These are phyloP conservation scores for Antechinus stuartii DNA, from an alignment of 2,113 vertebrate species.

Conservation along the genomic window DNA sequence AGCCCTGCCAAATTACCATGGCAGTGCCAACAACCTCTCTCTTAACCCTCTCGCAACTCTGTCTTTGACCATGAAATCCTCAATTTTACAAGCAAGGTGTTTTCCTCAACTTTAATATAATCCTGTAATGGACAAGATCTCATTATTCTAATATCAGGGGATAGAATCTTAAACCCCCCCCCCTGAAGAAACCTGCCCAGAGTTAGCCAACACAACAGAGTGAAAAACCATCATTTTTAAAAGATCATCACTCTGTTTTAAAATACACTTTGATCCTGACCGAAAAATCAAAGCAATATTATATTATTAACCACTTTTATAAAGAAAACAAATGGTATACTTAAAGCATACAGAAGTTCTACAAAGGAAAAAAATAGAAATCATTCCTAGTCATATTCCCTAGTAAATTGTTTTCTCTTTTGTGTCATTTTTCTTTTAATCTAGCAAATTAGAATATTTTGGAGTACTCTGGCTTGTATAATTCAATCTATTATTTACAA, in stretches of 20 bases:
- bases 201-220: slow-evolving; percentile 11
- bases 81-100: slow-evolving; percentile 38
- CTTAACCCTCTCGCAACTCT: not conserved
- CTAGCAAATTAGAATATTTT: not conserved
- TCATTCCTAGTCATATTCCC: not conserved
- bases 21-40: not conserved
- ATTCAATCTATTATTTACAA: not conserved
- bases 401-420: not conserved
- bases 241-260: not conserved
- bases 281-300: not conserved
- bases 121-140: slow-evolving; percentile 45
- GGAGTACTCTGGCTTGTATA: not conserved
- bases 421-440: slow-evolving; percentile 37
- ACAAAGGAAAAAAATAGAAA: not conserved
- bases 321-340: not conserved
- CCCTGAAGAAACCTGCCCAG: slow-evolving; percentile 15
- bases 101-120: slow-evolving; percentile 21
- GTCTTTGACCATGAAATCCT: slow-evolving; percentile 37
- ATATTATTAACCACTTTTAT: not conserved
- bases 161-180: slow-evolving; percentile 8
- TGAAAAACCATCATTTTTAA: not conserved
- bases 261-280: not conserved
- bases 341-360: not conserved
- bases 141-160: not conserved
- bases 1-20: not conserved